Percentiles rank a stretch among this genome's conserved stretches.
phyloP scores from a whole-genome alignment of 2,888 invertebrate genomes.

The Biston stratarius region DNA sequence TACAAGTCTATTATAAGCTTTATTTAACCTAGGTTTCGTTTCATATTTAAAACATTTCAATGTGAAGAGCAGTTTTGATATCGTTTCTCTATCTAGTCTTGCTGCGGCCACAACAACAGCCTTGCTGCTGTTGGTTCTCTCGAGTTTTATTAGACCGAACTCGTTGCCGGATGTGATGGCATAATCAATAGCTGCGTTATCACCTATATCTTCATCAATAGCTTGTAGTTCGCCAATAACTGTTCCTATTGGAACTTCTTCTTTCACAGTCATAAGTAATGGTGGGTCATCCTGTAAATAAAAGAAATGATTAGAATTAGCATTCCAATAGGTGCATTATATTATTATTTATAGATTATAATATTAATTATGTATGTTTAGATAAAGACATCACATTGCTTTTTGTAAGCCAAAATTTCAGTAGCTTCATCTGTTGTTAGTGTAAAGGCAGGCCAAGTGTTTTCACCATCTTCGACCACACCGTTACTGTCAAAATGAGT shows the following conservation, averaged over 20 bases:
- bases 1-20: conserved; percentile 88
- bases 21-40: conserved; percentile 71
- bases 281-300: conserved; percentile 87
- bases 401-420: too few relatives aligned
- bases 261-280: conserved; percentile 87
- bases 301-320: neutral
- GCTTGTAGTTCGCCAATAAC: conserved; percentile 90
- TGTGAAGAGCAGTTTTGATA: conserved; percentile 86
- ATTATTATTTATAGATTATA: too few relatives aligned
- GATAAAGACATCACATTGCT: too few relatives aligned
- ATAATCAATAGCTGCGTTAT: conserved; percentile 92
- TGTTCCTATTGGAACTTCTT: conserved; percentile 89
- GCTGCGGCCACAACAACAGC: conserved; percentile 87
- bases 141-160: conserved; percentile 87
- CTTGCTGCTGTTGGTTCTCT: conserved; percentile 88
- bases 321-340: neutral
- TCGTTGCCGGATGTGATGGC: conserved; percentile 91
- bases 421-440: too few relatives aligned
- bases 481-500: too few relatives aligned
- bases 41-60: conserved; percentile 90
- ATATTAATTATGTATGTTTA: too few relatives aligned
- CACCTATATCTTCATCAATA: conserved; percentile 90
- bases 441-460: too few relatives aligned
- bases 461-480: too few relatives aligned
- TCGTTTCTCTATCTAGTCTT: conserved; percentile 88